Conservation (phyloP, 2,888 invertebrate species). For the Drosophila austrosaltans region DNA sequence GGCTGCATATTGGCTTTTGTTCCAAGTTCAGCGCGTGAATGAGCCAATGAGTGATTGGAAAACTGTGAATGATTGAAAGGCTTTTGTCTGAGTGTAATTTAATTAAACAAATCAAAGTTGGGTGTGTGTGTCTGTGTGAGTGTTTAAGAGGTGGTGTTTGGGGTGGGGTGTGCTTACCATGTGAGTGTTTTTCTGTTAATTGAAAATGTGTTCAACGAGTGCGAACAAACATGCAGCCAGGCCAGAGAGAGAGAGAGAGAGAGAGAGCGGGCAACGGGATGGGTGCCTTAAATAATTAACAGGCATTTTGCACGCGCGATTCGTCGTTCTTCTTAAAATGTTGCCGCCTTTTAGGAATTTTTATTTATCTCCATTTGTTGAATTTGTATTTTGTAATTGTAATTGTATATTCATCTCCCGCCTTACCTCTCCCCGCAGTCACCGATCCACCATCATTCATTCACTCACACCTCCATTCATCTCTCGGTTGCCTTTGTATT, state of each 20-base stretch:
- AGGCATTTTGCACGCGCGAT: constrained; percentile 37
- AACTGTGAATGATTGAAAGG: constrained; percentile 73
- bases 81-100: constrained; percentile 71
- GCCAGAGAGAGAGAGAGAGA: background rate
- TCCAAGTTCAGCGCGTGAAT: constrained; percentile 63
- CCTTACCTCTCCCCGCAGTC: constrained; percentile 5
- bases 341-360: constrained; percentile 34
- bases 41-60: constrained; percentile 74
- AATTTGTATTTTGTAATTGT: constrained; percentile 38
- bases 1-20: constrained; percentile 55
- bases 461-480: constrained; percentile 2
- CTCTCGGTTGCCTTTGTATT: constrained; percentile 35
- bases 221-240: constrained; percentile 53
- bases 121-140: background rate
- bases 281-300: constrained; percentile 57
- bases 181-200: constrained; percentile 61
- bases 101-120: constrained; percentile 73
- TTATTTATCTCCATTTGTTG: constrained; percentile 36
- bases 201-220: constrained; percentile 66
- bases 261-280: background rate
- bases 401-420: constrained; percentile 27
- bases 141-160: background rate
- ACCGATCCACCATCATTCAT: background rate
- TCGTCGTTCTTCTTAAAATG: constrained; percentile 6
- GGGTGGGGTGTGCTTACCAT: constrained; percentile 22